Evolutionary conservation across 2,797 vertebrate species (phyloP).

Genomic region (Limosa lapponica): DNA sequence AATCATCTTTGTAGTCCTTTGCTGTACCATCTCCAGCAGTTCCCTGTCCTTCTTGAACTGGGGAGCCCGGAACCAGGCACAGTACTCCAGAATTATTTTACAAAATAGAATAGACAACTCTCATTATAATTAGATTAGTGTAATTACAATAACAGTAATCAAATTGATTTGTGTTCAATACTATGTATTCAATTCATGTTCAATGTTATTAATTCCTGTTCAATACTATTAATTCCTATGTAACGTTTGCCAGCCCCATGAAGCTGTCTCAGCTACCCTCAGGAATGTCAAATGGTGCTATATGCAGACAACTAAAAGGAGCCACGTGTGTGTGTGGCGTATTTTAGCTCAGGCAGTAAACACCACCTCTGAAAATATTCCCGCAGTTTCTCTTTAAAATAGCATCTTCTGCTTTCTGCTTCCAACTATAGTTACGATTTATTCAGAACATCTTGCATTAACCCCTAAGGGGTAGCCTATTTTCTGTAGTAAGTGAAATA

Average conservation of each 20-base stretch:
- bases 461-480: background rate
- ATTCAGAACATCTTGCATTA: background rate
- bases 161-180: too few species aligned
- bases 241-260: background rate
- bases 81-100: too few species aligned
- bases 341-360: background rate
- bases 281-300: background rate
- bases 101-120: too few species aligned
- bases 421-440: background rate
- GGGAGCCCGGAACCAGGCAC: too few species aligned
- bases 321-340: background rate
- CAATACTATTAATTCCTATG: background rate
- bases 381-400: background rate
- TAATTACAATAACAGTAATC: too few species aligned
- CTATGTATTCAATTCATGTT: too few species aligned
- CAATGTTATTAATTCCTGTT: too few species aligned
- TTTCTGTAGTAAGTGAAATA: constrained; percentile 24
- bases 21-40: too few species aligned
- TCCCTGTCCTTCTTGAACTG: too few species aligned
- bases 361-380: background rate
- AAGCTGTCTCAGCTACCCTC: background rate
- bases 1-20: too few species aligned
- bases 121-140: too few species aligned
- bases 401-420: background rate
- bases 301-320: background rate